Conservation (phyloP, 2,888 invertebrate genomes). For the Selenia dentaria region DNA sequence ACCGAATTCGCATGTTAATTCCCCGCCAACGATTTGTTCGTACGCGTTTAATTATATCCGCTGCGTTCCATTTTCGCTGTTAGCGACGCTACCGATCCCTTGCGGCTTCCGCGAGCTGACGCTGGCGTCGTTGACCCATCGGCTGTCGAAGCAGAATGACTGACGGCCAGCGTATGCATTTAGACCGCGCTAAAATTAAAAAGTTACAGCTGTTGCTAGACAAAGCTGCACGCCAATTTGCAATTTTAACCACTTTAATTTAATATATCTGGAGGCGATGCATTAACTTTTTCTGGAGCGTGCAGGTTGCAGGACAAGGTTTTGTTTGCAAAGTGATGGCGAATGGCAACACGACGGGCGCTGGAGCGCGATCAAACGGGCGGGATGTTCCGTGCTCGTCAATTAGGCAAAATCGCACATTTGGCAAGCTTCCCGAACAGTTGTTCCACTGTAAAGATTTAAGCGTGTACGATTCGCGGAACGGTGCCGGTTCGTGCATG, state of each 20-base stretch:
- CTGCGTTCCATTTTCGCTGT: slow-evolving; percentile 76
- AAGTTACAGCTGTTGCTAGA: too few species aligned
- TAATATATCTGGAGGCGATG: not conserved
- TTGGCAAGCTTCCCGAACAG: slow-evolving; percentile 76
- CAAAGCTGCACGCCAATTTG: slow-evolving; percentile 57
- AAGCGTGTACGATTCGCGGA: slow-evolving; percentile 55
- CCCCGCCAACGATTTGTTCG: slow-evolving; percentile 70
- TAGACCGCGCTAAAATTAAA: slow-evolving; percentile 39
- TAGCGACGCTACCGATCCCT: slow-evolving; percentile 48
- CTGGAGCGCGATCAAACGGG: slow-evolving; percentile 72
- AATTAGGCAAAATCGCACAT: slow-evolving; percentile 75
- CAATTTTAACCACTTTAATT: slow-evolving; percentile 49
- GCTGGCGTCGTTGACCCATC: slow-evolving; percentile 57
- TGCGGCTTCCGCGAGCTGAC: slow-evolving; percentile 67
- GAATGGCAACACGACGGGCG: too few species aligned
- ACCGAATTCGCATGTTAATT: slow-evolving; percentile 70
- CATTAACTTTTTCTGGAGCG: slow-evolving; percentile 29
- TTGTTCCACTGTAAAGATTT: slow-evolving; percentile 60
- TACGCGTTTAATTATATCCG: slow-evolving; percentile 80
- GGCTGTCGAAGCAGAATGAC: slow-evolving; percentile 56
- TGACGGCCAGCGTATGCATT: slow-evolving; percentile 33
- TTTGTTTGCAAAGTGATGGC: slow-evolving; percentile 46
- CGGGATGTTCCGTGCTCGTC: slow-evolving; percentile 69
- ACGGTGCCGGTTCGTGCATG: slow-evolving; percentile 40
- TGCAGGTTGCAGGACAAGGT: slow-evolving; percentile 29